These are phyloP conservation scores for Chitala chitala DNA, from an alignment of 2,113 vertebrate genomes.

Conservation along the genomic window DNA sequence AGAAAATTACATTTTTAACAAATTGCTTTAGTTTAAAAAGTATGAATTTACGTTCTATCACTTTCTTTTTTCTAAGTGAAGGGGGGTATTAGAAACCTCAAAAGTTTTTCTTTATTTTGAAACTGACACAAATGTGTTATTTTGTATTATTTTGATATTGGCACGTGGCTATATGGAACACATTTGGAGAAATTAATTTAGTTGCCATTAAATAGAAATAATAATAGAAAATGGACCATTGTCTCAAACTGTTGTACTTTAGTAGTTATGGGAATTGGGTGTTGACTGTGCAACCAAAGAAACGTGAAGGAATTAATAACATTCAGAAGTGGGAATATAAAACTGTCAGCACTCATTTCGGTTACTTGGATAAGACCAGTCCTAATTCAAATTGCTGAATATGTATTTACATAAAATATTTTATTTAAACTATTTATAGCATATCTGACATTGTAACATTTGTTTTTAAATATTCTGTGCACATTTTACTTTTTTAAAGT, in stretches of 20 bases:
- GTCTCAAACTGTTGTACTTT: neutral
- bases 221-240: neutral
- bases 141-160: neutral
- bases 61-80: too few species aligned
- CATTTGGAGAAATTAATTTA: conserved; percentile 4
- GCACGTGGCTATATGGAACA: neutral
- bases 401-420: conserved; percentile 3
- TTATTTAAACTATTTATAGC: neutral
- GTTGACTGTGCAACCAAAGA: conserved; percentile 34
- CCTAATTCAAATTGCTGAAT: conserved; percentile 23
- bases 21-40: too few species aligned
- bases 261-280: conserved; percentile 3
- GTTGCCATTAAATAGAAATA: conserved; percentile 14
- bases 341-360: conserved; percentile 33
- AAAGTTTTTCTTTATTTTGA: neutral
- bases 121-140: neutral
- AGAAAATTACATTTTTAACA: too few species aligned
- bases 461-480: too few species aligned
- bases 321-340: conserved; percentile 12
- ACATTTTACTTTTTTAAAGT: too few species aligned
- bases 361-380: conserved; percentile 24
- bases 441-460: neutral
- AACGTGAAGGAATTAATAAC: neutral
- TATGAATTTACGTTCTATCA: too few species aligned
- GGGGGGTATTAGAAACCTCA: too few species aligned